A percentile compares a stretch with the other conserved stretches of the same genome.
These are phyloP conservation scores for Trissolcus brochymenae DNA, from an alignment of 2,888 invertebrate species.

Conservation along the genomic window DNA sequence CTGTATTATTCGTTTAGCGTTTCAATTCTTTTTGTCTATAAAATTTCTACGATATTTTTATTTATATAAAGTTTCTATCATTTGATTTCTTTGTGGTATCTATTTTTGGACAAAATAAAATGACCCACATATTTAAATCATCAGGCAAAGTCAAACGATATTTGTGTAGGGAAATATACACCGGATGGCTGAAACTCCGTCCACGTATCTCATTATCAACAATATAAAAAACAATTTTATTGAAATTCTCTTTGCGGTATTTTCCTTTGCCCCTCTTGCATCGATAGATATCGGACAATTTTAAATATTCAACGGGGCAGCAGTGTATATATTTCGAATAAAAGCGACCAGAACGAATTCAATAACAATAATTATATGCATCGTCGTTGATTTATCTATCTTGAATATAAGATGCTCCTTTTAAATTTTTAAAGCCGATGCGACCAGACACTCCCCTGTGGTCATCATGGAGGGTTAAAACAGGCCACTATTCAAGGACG, in stretches of 20 bases:
- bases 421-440: constrained; percentile 45
- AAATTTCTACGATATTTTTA: too few relatives aligned
- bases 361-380: constrained; percentile 38
- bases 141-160: constrained; percentile 34
- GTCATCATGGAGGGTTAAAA: constrained; percentile 43
- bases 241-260: constrained; percentile 14
- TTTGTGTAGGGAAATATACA: constrained; percentile 25
- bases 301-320: constrained; percentile 17
- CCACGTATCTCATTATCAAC: constrained; percentile 42
- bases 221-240: constrained; percentile 38
- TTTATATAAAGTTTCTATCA: background rate
- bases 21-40: too few relatives aligned
- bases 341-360: constrained; percentile 11
- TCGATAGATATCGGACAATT: constrained; percentile 22
- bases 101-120: constrained; percentile 29
- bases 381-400: constrained; percentile 8
- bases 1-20: too few relatives aligned
- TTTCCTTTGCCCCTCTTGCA: constrained; percentile 3
- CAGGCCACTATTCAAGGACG: constrained; percentile 51
- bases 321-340: constrained; percentile 16
- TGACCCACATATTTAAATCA: constrained; percentile 35
- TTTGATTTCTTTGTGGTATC: constrained; percentile 14
- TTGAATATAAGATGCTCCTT: constrained; percentile 34
- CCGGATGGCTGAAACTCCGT: constrained; percentile 22
- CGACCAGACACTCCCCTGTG: constrained; percentile 21